Conservation (phyloP, 1,140 invertebrate species). For the Drosophila tropicalis region DNA sequence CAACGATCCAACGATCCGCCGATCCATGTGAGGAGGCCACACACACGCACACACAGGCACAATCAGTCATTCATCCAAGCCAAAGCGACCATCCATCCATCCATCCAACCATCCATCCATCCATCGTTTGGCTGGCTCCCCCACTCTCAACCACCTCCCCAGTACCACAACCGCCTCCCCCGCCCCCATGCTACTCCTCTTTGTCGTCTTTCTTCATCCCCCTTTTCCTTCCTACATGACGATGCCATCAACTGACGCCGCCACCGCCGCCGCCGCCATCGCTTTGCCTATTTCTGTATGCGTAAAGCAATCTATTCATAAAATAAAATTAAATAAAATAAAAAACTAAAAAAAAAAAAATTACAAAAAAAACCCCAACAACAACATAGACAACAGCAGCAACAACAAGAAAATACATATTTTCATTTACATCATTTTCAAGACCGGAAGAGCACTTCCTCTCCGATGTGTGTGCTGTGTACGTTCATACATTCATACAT, state of each 20-base stretch:
- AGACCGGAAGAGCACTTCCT: conserved; percentile 81
- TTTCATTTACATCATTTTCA: conserved; percentile 81
- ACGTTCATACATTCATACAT: background rate
- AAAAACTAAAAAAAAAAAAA: conserved; percentile 42
- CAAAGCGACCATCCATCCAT: conserved; percentile 29
- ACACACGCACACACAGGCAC: conserved; percentile 19
- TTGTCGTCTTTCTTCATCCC: too few species aligned
- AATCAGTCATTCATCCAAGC: conserved; percentile 53
- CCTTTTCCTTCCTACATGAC: background rate
- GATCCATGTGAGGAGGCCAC: conserved; percentile 54
- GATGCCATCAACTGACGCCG: background rate
- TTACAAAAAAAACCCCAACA: conserved; percentile 5
- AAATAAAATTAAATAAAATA: conserved; percentile 80
- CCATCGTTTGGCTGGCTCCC: conserved; percentile 55
- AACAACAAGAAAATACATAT: conserved; percentile 64
- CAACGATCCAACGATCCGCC: conserved; percentile 16
- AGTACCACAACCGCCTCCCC: background rate
- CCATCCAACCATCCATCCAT: conserved; percentile 30
- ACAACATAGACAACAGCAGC: conserved; percentile 7
- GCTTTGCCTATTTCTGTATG: conserved; percentile 71
- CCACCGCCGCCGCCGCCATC: conserved; percentile 19
- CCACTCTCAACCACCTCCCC: conserved; percentile 31
- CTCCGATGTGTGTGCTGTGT: conserved; percentile 43
- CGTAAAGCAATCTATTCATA: conserved; percentile 81
- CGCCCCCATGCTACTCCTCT: too few species aligned